Evolutionary conservation across 2,888 invertebrate genomes (phyloP).

Genomic region (Aquatica leii): DNA sequence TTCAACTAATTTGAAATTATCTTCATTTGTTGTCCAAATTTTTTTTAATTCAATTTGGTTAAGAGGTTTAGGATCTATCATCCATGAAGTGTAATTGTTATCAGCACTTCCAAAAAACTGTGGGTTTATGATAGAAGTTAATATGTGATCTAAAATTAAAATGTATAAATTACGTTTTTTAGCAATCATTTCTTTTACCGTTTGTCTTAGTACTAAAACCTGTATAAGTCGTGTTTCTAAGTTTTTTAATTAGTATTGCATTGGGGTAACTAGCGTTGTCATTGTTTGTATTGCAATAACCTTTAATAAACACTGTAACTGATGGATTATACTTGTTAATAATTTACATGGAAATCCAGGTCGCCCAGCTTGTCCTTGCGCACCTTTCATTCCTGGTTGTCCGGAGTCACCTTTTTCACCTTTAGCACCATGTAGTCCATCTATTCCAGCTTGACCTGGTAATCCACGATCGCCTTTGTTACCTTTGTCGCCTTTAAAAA

Average conservation of each 20-base stretch:
- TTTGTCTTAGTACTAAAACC: too few relatives aligned
- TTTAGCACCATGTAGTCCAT: neutral
- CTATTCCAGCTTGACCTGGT: neutral
- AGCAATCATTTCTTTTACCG: too few relatives aligned
- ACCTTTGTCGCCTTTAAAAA: too few relatives aligned
- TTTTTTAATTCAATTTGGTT: constrained; percentile 68
- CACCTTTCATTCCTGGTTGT: neutral
- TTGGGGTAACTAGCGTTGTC: too few relatives aligned
- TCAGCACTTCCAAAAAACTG: constrained; percentile 85
- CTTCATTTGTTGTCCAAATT: constrained; percentile 83
- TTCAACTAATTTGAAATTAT: constrained; percentile 77
- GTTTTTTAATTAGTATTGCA: too few relatives aligned
- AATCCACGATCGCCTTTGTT: too few relatives aligned
- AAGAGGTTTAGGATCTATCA: constrained; percentile 74
- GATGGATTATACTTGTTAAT: neutral
- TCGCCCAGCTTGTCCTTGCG: neutral
- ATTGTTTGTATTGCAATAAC: too few relatives aligned
- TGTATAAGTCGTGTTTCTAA: neutral
- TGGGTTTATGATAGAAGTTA: constrained; percentile 80
- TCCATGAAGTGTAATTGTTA: constrained; percentile 83
- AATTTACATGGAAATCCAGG: neutral
- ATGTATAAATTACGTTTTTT: too few relatives aligned
- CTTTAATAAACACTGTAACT: neutral
- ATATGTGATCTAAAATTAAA: neutral
- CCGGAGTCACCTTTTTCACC: neutral